These are phyloP conservation scores for Taenioides sp. DNA, from an alignment of 2,797 vertebrate species.

Conservation along the genomic window DNA sequence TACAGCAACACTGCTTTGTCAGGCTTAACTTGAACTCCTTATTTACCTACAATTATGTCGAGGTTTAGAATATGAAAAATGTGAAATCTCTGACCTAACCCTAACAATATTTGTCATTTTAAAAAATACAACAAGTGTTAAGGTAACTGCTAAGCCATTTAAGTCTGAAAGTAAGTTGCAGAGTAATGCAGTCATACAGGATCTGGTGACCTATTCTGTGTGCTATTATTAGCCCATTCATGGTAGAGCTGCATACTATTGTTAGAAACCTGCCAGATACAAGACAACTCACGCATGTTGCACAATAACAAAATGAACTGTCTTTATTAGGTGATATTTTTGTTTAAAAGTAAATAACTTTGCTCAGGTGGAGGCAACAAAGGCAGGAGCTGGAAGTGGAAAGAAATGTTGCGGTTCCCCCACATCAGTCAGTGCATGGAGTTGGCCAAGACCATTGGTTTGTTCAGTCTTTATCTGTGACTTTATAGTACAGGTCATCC, in stretches of 20 bases:
- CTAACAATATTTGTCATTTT: not conserved
- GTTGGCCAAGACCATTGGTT: conserved; percentile 78
- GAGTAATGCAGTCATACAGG: conserved; percentile 61
- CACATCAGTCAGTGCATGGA: conserved; percentile 88
- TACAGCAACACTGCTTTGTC: not conserved
- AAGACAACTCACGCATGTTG: not conserved
- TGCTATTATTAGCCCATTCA: conserved; percentile 60
- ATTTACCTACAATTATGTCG: not conserved
- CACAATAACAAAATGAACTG: not conserved
- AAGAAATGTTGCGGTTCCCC: conserved; percentile 88
- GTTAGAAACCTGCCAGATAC: conserved; percentile 47
- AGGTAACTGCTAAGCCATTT: not conserved
- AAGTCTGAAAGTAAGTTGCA: conserved; percentile 5
- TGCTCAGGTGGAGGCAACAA: conserved; percentile 83
- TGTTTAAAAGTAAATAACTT: not conserved
- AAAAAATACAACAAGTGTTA: not conserved
- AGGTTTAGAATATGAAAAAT: not conserved
- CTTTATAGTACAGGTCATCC: not conserved
- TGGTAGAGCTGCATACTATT: conserved; percentile 29
- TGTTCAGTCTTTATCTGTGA: conserved; percentile 12
- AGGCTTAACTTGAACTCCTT: not conserved
- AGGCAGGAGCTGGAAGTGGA: conserved; percentile 93
- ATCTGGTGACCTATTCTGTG: conserved; percentile 38
- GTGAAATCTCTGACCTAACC: not conserved
- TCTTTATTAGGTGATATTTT: not conserved